Evolutionary conservation across 2,888 invertebrate genomes (phyloP).

Genomic region (Lepidonotus clava): DNA sequence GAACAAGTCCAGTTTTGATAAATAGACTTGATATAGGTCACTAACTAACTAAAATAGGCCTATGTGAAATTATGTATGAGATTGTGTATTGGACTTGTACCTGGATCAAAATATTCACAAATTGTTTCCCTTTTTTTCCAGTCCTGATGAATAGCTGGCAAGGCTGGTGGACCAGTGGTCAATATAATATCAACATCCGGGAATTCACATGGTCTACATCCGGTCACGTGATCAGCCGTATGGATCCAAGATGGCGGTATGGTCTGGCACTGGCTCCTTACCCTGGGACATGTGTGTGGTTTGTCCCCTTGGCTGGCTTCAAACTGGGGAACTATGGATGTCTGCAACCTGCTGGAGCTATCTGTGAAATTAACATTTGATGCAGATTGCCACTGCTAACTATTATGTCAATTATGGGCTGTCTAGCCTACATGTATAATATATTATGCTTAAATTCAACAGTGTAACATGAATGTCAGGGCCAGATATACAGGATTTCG

Average conservation of each 20-base stretch:
- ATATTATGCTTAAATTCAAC: no score
- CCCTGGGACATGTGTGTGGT: constrained; percentile 54
- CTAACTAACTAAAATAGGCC: no score
- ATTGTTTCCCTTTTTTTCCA: background rate
- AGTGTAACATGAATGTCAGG: no score
- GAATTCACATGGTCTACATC: constrained; percentile 42
- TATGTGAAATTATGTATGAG: no score
- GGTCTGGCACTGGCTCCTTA: constrained; percentile 24
- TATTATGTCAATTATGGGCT: no score
- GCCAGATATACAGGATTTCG: no score
- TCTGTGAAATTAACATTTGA: constrained; percentile 54
- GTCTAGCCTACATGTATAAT: no score
- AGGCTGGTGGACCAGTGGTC: constrained; percentile 54
- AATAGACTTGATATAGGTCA: no score
- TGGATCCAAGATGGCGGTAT: constrained; percentile 50
- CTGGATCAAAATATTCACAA: no score
- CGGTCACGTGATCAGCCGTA: constrained; percentile 45
- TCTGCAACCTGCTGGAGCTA: constrained; percentile 21
- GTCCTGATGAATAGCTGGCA: constrained; percentile 52
- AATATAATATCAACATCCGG: constrained; percentile 27
- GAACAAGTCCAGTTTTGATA: no score
- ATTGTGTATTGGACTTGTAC: no score
- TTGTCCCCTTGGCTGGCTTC: constrained; percentile 37
- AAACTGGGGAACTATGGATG: constrained; percentile 51
- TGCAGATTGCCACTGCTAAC: no score